phyloP scores from a whole-genome alignment of 2,888 invertebrate species.

The Agonum fuliginosum region DNA sequence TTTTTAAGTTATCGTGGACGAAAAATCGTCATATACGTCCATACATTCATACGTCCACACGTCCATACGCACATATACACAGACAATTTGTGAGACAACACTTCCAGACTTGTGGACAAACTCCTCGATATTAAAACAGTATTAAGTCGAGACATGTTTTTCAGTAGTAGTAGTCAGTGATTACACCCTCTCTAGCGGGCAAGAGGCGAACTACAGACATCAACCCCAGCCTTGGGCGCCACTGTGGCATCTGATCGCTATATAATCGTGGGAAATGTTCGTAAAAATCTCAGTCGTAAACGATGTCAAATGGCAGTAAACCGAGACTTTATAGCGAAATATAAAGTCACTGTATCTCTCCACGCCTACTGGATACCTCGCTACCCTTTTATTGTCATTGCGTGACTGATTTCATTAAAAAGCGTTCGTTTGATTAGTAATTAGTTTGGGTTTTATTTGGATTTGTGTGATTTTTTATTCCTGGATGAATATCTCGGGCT shows the following conservation, averaged over 20 bases:
- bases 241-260: conserved; percentile 51
- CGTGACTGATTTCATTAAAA: conserved; percentile 59
- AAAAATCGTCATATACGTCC: too few relatives aligned
- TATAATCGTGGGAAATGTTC: conserved; percentile 59
- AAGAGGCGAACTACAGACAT: conserved; percentile 44
- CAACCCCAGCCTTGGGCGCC: conserved; percentile 40
- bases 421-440: conserved; percentile 52
- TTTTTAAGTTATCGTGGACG: too few relatives aligned
- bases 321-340: conserved; percentile 54
- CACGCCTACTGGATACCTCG: conserved; percentile 56
- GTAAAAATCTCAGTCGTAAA: conserved; percentile 57
- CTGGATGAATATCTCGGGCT: background rate
- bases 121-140: conserved; percentile 47
- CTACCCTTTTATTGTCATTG: conserved; percentile 59
- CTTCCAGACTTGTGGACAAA: conserved; percentile 17
- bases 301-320: conserved; percentile 50
- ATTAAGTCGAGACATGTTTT: conserved; percentile 46
- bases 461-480: background rate
- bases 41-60: too few relatives aligned
- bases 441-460: conserved; percentile 36
- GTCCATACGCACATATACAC: too few relatives aligned
- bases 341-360: conserved; percentile 54
- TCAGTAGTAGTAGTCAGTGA: conserved; percentile 13
- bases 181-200: conserved; percentile 33
- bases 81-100: background rate